Evolutionary conservation across 2,113 vertebrate species (phyloP).

Genomic region (Pampusana beccarii): DNA sequence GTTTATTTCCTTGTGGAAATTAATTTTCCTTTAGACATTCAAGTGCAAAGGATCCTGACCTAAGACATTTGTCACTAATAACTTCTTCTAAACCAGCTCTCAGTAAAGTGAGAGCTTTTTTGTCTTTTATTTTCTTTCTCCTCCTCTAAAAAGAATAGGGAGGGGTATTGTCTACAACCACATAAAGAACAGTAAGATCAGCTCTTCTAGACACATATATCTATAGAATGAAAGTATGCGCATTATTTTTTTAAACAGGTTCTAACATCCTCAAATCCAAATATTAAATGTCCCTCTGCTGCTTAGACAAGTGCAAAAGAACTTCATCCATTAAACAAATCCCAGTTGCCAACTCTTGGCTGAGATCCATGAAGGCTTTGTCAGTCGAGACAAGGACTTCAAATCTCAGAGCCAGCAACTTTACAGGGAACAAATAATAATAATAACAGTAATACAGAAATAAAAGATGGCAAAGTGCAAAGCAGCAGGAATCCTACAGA

Average conservation of each 20-base stretch:
- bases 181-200: background rate
- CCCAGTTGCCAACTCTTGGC: background rate
- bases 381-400: background rate
- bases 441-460: background rate
- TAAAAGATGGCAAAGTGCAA: background rate
- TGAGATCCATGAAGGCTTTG: background rate
- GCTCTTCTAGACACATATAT: background rate
- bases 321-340: background rate
- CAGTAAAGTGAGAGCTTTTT: background rate
- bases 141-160: background rate
- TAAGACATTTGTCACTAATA: background rate
- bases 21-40: background rate
- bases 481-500: background rate
- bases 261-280: background rate
- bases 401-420: background rate
- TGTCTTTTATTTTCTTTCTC: background rate
- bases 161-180: background rate
- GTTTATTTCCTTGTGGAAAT: background rate
- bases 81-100: background rate
- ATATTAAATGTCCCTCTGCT: background rate
- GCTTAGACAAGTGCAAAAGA: background rate
- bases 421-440: background rate
- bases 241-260: background rate
- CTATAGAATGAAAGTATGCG: background rate
- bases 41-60: background rate